These are phyloP conservation scores for Ahaetulla prasina DNA, from an alignment of 2,113 vertebrate species.

Conservation along the genomic window DNA sequence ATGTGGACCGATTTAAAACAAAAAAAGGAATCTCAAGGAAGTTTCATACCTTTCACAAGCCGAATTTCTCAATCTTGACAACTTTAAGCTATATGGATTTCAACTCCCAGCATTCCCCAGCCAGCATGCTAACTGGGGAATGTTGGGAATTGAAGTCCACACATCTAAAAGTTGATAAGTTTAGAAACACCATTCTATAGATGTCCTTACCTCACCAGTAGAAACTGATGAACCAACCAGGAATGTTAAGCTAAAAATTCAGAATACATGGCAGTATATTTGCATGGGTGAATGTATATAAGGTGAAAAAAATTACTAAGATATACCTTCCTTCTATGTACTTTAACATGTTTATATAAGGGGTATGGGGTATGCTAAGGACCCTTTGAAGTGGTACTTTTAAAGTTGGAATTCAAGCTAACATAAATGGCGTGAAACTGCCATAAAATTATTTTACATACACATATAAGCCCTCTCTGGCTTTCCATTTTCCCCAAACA, in stretches of 20 bases:
- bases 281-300: too few relatives aligned
- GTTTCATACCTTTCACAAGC: background rate
- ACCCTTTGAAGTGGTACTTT: conserved; percentile 5
- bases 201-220: background rate
- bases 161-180: background rate
- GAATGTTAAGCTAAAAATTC: background rate
- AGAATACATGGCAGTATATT: background rate
- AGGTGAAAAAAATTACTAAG: background rate
- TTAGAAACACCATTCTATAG: background rate
- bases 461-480: background rate
- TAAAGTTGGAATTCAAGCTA: background rate
- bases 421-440: background rate
- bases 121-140: too few relatives aligned
- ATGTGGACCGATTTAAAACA: too few relatives aligned
- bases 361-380: background rate
- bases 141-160: background rate
- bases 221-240: background rate
- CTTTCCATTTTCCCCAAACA: background rate
- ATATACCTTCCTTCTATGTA: background rate
- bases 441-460: background rate
- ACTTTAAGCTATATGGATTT: too few relatives aligned
- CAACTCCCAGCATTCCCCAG: too few relatives aligned
- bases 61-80: too few relatives aligned
- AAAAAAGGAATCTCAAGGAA: background rate
- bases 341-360: conserved; percentile 1